phyloP scores from a whole-genome alignment of 2,888 invertebrate species.

The Lasius fuliginosus region DNA sequence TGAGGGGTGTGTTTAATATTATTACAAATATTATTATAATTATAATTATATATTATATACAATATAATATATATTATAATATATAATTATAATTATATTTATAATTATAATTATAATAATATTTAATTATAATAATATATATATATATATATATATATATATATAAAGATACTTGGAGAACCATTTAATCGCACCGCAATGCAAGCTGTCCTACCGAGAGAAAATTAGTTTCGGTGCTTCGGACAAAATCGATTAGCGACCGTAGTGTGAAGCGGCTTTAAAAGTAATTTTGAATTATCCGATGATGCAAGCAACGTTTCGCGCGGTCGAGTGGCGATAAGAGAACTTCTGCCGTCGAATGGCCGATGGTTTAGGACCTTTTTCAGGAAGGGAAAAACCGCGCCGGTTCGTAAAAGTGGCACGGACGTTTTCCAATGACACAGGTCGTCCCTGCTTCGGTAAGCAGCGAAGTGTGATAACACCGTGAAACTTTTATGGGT shows the following conservation, averaged over 20 bases:
- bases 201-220: neutral
- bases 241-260: slow-evolving; percentile 36
- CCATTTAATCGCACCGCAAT: neutral
- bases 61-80: too few species aligned
- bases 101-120: too few species aligned
- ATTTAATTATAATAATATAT: too few species aligned
- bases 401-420: slow-evolving; percentile 65
- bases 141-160: neutral
- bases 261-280: slow-evolving; percentile 20
- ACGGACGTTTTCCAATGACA: slow-evolving; percentile 69
- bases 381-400: slow-evolving; percentile 46
- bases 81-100: too few species aligned
- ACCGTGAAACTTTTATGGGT: slow-evolving; percentile 75
- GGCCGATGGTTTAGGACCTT: slow-evolving; percentile 35
- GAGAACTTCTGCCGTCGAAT: slow-evolving; percentile 36
- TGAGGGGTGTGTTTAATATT: too few species aligned
- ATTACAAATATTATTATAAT: too few species aligned
- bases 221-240: slow-evolving; percentile 27
- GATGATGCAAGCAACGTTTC: slow-evolving; percentile 20
- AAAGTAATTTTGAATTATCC: slow-evolving; percentile 56
- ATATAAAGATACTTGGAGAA: neutral
- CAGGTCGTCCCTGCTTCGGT: slow-evolving; percentile 69
- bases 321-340: slow-evolving; percentile 43
- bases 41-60: too few species aligned
- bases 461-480: slow-evolving; percentile 72